Percentiles rank a stretch among this genome's conserved stretches.
phyloP scores from a whole-genome alignment of 2,888 invertebrate species.

The Platycheirus albimanus region DNA sequence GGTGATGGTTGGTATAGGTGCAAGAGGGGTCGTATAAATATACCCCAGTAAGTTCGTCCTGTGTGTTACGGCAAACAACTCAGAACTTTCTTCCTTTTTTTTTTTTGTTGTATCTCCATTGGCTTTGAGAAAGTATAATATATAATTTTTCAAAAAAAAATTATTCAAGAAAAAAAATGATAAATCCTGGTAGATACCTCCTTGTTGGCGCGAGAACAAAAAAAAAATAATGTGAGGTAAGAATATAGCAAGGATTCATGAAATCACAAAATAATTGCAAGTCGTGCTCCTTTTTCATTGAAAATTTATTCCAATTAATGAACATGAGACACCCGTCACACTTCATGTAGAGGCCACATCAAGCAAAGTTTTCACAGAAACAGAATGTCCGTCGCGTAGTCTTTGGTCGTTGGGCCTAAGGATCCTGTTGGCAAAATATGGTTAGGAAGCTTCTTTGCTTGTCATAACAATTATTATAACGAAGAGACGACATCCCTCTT shows the following conservation, averaged over 20 bases:
- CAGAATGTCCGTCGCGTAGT: neutral
- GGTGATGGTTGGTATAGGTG: too few species aligned
- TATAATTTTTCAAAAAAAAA: constrained; percentile 13
- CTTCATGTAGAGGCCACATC: constrained; percentile 24
- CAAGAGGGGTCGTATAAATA: neutral
- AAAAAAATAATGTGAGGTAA: neutral
- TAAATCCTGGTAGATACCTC: neutral
- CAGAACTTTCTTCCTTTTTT: constrained; percentile 29
- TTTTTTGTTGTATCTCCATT: constrained; percentile 7
- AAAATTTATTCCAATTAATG: constrained; percentile 66
- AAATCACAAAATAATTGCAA: constrained; percentile 64
- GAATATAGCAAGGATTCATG: constrained; percentile 11
- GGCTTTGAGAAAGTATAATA: constrained; percentile 31
- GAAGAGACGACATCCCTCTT: constrained; percentile 32
- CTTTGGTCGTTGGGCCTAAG: neutral
- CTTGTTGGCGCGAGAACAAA: neutral
- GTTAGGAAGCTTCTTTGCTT: constrained; percentile 42
- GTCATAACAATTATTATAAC: constrained; percentile 64
- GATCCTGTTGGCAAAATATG: constrained; percentile 4
- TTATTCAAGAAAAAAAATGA: constrained; percentile 43
- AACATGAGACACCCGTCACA: constrained; percentile 38
- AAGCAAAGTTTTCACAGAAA: constrained; percentile 11
- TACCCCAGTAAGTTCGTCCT: constrained; percentile 19
- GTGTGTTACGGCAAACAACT: constrained; percentile 25
- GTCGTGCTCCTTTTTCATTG: constrained; percentile 32